phyloP scores from a whole-genome alignment of 1,140 invertebrate genomes.

The Tetramorium parvispinum region DNA sequence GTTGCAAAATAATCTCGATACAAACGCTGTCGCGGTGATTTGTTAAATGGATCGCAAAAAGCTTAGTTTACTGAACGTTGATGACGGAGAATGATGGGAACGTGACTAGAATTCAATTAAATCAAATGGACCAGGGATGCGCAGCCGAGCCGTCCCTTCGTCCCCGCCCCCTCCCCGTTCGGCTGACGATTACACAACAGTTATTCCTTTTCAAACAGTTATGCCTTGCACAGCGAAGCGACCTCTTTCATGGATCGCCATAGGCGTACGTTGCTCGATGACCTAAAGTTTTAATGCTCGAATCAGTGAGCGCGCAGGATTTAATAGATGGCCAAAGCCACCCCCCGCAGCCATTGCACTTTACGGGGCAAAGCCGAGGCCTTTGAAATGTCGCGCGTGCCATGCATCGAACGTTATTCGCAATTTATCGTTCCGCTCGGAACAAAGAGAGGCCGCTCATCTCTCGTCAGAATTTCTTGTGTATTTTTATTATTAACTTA shows the following conservation, averaged over 20 bases:
- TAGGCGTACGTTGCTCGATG: conserved; percentile 56
- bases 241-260: conserved; percentile 50
- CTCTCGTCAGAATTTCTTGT: conserved; percentile 37
- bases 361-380: conserved; percentile 43
- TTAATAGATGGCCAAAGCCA: conserved; percentile 67
- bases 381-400: conserved; percentile 67
- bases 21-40: neutral
- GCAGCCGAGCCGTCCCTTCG: conserved; percentile 1
- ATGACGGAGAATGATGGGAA: conserved; percentile 29
- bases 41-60: neutral
- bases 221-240: conserved; percentile 41
- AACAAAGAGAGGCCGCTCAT: conserved; percentile 52
- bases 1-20: neutral
- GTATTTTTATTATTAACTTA: conserved; percentile 45
- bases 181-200: conserved; percentile 58
- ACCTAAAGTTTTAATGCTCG: conserved; percentile 73
- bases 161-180: too few relatives aligned
- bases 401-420: conserved; percentile 52
- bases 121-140: conserved; percentile 31
- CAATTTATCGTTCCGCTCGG: conserved; percentile 62
- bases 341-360: conserved; percentile 62
- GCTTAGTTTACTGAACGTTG: conserved; percentile 37
- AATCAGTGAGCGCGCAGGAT: conserved; percentile 68
- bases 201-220: conserved; percentile 43
- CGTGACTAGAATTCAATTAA: conserved; percentile 66